phyloP scores from a whole-genome alignment of 2,797 vertebrate genomes.

The Micromesistius poutassou region DNA sequence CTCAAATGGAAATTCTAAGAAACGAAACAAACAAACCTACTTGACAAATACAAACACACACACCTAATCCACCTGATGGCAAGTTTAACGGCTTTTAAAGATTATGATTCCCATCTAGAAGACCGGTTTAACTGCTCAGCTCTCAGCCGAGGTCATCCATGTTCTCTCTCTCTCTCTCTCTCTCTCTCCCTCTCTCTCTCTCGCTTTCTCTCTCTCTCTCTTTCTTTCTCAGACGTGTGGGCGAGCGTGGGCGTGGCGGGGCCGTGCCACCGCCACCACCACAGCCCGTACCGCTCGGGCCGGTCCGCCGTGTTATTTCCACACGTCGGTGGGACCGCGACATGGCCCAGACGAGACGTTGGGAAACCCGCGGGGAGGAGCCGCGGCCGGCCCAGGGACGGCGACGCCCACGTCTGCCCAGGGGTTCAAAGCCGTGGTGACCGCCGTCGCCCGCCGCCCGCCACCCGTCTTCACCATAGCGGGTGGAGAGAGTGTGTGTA shows the following conservation, averaged over 20 bases:
- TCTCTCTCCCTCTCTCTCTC: conserved; percentile 9
- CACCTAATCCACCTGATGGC: conserved; percentile 47
- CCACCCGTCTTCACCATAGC: too few species aligned
- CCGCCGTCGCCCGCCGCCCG: not conserved
- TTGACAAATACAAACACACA: conserved; percentile 33
- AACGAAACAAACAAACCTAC: conserved; percentile 45
- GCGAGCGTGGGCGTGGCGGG: conserved; percentile 58
- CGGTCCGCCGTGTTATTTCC: conserved; percentile 70
- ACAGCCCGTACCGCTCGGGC: conserved; percentile 64
- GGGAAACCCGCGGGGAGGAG: conserved; percentile 45
- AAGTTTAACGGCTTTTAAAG: conserved; percentile 62
- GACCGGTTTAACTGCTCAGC: conserved; percentile 59
- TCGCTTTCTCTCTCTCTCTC: conserved; percentile 10
- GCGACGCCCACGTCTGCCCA: conserved; percentile 29
- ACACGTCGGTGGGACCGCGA: conserved; percentile 68
- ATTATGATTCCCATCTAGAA: conserved; percentile 39
- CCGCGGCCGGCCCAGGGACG: conserved; percentile 34
- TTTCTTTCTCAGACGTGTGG: conserved; percentile 57
- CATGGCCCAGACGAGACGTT: conserved; percentile 68
- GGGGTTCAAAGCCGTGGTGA: conserved; percentile 46
- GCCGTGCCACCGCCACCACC: conserved; percentile 27
- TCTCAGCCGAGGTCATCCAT: conserved; percentile 56
- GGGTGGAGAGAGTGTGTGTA: too few species aligned
- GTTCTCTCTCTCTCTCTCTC: conserved; percentile 5
- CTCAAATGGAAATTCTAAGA: conserved; percentile 42